Percentiles rank a stretch among this genome's conserved stretches.
phyloP scores from a whole-genome alignment of 2,888 invertebrate genomes.

The Nebria brevicollis region DNA sequence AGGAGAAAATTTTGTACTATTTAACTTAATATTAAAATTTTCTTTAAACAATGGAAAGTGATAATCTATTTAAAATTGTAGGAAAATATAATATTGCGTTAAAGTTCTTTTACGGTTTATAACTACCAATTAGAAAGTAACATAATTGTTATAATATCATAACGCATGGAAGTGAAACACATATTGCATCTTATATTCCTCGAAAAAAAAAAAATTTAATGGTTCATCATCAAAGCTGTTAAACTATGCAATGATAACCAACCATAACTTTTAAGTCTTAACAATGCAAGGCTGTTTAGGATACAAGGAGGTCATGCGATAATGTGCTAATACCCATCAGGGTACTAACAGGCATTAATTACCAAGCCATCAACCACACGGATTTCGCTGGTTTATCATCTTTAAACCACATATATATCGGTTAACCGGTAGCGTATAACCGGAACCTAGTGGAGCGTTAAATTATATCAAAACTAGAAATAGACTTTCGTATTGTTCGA shows the following conservation, averaged over 20 bases:
- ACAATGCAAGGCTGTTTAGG: constrained; percentile 34
- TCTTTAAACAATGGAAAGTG: not conserved
- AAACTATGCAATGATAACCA: constrained; percentile 7
- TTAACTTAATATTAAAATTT: not conserved
- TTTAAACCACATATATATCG: not conserved
- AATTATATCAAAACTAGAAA: not conserved
- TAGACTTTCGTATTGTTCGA: not conserved
- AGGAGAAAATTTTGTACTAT: not conserved
- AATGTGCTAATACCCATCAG: constrained; percentile 11
- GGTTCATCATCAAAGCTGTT: not conserved
- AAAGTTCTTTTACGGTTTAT: not conserved
- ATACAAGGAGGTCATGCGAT: not conserved
- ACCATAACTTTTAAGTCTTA: not conserved
- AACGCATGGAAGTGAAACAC: not conserved
- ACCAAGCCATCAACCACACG: not conserved
- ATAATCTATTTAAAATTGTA: not conserved
- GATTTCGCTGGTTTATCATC: not conserved
- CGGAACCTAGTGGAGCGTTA: not conserved
- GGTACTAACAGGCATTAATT: constrained; percentile 11
- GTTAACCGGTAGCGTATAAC: not conserved
- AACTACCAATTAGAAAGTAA: not conserved
- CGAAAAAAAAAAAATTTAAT: no score
- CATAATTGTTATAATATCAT: not conserved
- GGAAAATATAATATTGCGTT: not conserved
- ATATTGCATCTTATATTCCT: no score